Base-by-base conservation (phyloP, 1,140 invertebrate species). In the Cherax quadricarinatus region DNA sequence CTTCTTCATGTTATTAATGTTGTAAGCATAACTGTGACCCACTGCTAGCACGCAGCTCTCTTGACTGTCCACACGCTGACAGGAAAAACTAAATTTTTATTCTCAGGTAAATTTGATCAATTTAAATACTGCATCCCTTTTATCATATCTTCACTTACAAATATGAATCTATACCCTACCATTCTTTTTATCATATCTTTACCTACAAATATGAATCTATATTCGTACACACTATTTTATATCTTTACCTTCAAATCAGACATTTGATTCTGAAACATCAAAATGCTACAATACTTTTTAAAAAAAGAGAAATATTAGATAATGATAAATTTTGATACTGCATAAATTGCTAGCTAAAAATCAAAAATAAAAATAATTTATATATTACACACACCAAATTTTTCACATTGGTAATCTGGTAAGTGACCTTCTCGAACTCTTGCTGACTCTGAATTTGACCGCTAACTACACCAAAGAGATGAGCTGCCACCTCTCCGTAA, bases 21-120 rank as follows among this genome's bases (percentile, higher is more conserved):
- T 96, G 84, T 96, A 95, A 90, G 97, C 97, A 92, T 97, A 96
- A 93, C 96, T 95, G 94, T 96, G 96, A 16, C 97, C 96, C 60
- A 97, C 95, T 4, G 96, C 96, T 41, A 97, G 94, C 48, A 98
- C 94, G 70, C 96, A 96, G 0, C 97, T 97, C 94, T 98, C 97
- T 94, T 98, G 97, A 4, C 96, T 95, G 95, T 98, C 97, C 66
- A 97, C 94, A 94, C 95, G 94, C 95, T 96, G 89, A 93, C 4
- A 21, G 18, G 80, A 80, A 73, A 83, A 83, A 81, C 24, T 9
- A 57, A 57, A 1, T 7, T 14, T 57, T 4, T 57, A 57, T 14
- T 5, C 53, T 10, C 53, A 57, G 53, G 53, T 57, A 57, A 57
- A 57, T 10, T 7, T 5, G 0, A 57, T 14, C 53, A 57, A 57